Percentiles rank a stretch among this genome's conserved stretches.
phyloP scores from a whole-genome alignment of 2,888 invertebrate species.

The Hirtodrosophila trivittata region DNA sequence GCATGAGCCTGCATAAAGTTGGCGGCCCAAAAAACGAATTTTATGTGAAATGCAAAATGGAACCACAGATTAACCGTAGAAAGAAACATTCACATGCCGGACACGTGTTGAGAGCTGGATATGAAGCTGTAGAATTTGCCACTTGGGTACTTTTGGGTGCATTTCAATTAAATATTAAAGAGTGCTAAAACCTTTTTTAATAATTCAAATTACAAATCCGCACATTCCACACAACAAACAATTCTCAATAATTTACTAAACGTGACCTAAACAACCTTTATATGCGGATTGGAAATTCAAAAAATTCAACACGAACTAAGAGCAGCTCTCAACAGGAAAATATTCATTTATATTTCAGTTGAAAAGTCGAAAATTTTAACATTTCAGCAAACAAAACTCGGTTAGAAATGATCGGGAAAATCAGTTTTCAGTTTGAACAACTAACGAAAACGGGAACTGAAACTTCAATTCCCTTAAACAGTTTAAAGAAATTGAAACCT shows the following conservation, averaged over 20 bases:
- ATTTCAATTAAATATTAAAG: conserved; percentile 66
- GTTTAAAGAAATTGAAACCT: too few species aligned
- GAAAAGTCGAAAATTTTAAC: too few species aligned
- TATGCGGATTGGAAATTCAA: too few species aligned
- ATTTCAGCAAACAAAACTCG: too few species aligned
- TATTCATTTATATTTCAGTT: too few species aligned
- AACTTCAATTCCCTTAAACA: too few species aligned
- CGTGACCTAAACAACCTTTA: too few species aligned
- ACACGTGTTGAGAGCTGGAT: conserved; percentile 37
- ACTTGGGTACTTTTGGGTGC: conserved; percentile 4
- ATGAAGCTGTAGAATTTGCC: background rate
- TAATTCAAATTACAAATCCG: conserved; percentile 60
- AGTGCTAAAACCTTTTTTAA: conserved; percentile 42
- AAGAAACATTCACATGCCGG: conserved; percentile 29
- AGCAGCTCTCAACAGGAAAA: too few species aligned
- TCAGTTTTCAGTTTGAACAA: too few species aligned
- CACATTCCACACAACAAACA: conserved; percentile 50
- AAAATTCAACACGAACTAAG: too few species aligned
- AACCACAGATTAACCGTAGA: conserved; percentile 48
- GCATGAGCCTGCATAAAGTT: conserved; percentile 23
- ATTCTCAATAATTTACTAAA: conserved; percentile 60
- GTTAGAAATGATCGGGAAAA: too few species aligned
- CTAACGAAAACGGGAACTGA: too few species aligned
- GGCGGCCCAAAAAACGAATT: conserved; percentile 10
- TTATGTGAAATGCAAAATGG: conserved; percentile 46